Conservation (phyloP, 2,113 vertebrate genomes). For the Salvelinus namaycush region DNA sequence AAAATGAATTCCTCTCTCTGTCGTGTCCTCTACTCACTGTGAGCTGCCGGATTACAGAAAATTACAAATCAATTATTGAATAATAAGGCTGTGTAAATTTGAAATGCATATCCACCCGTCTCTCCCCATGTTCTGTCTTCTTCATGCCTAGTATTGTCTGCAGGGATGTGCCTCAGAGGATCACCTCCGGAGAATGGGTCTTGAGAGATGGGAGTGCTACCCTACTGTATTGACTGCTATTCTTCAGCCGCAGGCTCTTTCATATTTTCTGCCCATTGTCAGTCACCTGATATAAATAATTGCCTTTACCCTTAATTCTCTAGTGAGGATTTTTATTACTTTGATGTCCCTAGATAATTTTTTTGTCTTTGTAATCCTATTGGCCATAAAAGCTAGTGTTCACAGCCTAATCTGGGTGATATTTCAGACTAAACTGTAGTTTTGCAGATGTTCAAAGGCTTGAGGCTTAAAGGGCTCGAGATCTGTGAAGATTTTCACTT, state of each 20-base stretch:
- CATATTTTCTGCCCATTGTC: constrained; percentile 23
- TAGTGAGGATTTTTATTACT: constrained; percentile 12
- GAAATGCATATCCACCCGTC: constrained; percentile 26
- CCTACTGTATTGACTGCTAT: constrained; percentile 22
- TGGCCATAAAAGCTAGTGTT: background rate
- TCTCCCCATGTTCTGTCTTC: constrained; percentile 26
- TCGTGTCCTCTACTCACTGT: constrained; percentile 7
- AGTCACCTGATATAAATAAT: constrained; percentile 24
- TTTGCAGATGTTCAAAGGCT: background rate
- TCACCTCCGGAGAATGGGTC: constrained; percentile 19
- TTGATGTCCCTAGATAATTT: background rate
- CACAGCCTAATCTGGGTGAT: background rate
- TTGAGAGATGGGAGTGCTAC: constrained; percentile 22
- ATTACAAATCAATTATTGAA: constrained; percentile 57
- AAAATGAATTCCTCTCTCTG: constrained; percentile 61
- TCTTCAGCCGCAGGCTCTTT: constrained; percentile 6
- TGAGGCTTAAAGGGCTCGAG: background rate
- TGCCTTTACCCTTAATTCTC: background rate
- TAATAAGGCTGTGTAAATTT: constrained; percentile 39
- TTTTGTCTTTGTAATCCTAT: background rate
- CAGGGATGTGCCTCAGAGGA: constrained; percentile 20
- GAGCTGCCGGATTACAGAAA: constrained; percentile 59
- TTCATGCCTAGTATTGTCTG: constrained; percentile 41
- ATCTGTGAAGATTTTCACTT: background rate
- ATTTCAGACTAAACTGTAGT: background rate